Evolutionary conservation across 92 coral and sea anemone genomes (phyloP), one percentile per base, ranked within the genome.

Genomic region (Epizoanthus rinbou): DNA sequence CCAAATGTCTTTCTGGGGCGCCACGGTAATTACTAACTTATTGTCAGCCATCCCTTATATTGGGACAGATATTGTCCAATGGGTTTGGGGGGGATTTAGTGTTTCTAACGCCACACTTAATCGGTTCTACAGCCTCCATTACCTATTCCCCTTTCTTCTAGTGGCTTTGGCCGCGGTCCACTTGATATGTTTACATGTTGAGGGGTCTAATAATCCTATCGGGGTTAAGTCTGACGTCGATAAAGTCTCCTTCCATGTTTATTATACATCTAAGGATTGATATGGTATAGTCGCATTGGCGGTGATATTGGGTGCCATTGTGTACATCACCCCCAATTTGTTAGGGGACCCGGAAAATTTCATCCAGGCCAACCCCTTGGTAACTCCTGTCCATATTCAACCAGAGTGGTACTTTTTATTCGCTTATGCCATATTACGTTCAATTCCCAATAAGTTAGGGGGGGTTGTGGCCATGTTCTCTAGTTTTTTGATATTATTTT

Each of bases 371-470:
- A 89, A 89, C 71, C 91, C 92, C 21, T 81, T 92, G 72, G 95
- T 91, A 64, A 89, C 95, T 76, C 95, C 95, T n/a, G 93, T 92
- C 14, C 96, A 92, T 53, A 92, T 92, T 57, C 91, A 88, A 80
- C 97, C 97, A 69, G 97, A 92, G 69, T 92, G 97, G 85, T 92
- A 92, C 83, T 92, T 92, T 82, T 90, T 92, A 85, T 92, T 90
- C 74, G 93, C 93, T 58, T 92, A 92, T 70, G 97, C 96, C 39
- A 92, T 89, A 17, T 69, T 92, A 68, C 91, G 93, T 56, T 85
- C 97, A 74, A 90, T 92, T 64, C 97, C 97, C 58, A 92, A 92
- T 87, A 92, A 92, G 86, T 80, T 92, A 58, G 96, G 96, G 82
- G 96, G 96, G 65, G 96, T 90, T 62, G 64, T 92, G 62, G 91